These are phyloP conservation scores for Germaria angustata DNA, from an alignment of 2,888 invertebrate genomes.

Conservation along the genomic window DNA sequence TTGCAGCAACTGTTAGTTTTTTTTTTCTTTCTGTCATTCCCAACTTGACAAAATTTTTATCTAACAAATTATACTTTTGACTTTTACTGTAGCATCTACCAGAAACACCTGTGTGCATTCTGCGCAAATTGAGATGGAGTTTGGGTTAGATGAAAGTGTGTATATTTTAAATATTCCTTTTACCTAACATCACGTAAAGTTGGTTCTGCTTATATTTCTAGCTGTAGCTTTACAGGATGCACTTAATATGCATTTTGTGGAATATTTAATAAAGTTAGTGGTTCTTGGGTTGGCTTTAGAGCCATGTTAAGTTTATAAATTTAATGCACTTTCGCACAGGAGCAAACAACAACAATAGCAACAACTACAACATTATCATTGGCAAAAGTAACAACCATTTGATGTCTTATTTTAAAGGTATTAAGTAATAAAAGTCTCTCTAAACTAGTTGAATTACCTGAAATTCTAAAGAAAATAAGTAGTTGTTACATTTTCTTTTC, in stretches of 20 bases:
- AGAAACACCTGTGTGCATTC: constrained; percentile 48
- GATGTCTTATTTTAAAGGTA: constrained; percentile 65
- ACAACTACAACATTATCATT: constrained; percentile 4
- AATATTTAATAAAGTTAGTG: constrained; percentile 75
- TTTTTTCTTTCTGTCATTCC: too few relatives aligned
- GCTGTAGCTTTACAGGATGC: constrained; percentile 71
- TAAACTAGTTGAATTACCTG: constrained; percentile 63
- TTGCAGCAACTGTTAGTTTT: too few relatives aligned
- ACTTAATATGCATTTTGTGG: constrained; percentile 78
- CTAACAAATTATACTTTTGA: not conserved
- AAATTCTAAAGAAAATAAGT: constrained; percentile 52
- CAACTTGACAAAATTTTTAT: not conserved
- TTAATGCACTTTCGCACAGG: constrained; percentile 58
- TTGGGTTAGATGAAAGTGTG: not conserved
- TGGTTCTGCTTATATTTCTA: constrained; percentile 10
- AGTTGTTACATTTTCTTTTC: constrained; percentile 52
- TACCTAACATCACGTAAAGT: constrained; percentile 45
- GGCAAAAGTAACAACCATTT: constrained; percentile 51
- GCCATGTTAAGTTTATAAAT: constrained; percentile 57
- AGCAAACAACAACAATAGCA: constrained; percentile 12
- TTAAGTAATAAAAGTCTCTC: constrained; percentile 67
- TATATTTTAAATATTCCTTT: constrained; percentile 53
- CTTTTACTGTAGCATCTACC: not conserved
- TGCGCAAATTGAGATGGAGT: not conserved
- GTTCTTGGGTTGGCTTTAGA: constrained; percentile 55